These are phyloP conservation scores for Gobio gobio DNA, from an alignment of 2,113 vertebrate genomes.

Conservation along the genomic window DNA sequence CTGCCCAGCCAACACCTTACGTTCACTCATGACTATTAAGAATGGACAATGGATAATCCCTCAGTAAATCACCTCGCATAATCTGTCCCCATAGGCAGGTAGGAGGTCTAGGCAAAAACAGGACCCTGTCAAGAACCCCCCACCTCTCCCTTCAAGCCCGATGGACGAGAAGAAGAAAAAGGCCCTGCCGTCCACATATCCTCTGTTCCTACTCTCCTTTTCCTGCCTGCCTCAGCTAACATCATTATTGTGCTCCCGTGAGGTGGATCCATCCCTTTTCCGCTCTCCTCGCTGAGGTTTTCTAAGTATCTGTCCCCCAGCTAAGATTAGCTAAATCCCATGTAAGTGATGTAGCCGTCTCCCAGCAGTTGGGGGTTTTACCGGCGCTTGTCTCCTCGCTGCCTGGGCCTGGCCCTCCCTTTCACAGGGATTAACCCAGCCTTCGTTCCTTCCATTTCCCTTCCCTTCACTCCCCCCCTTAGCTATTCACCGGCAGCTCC, in stretches of 20 bases:
- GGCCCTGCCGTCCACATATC: constrained; percentile 76
- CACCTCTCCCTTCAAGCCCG: constrained; percentile 54
- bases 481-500: constrained; percentile 85
- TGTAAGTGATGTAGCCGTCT: constrained; percentile 86
- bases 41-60: constrained; percentile 78
- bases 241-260: constrained; percentile 83
- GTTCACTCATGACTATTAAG: constrained; percentile 73
- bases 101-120: constrained; percentile 73
- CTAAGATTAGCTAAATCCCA: constrained; percentile 88
- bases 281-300: constrained; percentile 79
- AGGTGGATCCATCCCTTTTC: constrained; percentile 82
- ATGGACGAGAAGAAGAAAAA: constrained; percentile 71
- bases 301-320: constrained; percentile 87
- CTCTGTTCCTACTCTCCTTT: constrained; percentile 72
- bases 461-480: constrained; percentile 66
- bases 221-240: constrained; percentile 83
- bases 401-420: constrained; percentile 81
- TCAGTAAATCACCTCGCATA: constrained; percentile 80
- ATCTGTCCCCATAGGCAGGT: constrained; percentile 78
- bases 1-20: constrained; percentile 74
- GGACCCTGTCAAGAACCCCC: constrained; percentile 64
- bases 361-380: constrained; percentile 85
- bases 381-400: constrained; percentile 82
- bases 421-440: constrained; percentile 83
- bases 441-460: constrained; percentile 60